Evolutionary conservation across 2,797 vertebrate genomes (phyloP).

Genomic region (Botia kubotai): DNA sequence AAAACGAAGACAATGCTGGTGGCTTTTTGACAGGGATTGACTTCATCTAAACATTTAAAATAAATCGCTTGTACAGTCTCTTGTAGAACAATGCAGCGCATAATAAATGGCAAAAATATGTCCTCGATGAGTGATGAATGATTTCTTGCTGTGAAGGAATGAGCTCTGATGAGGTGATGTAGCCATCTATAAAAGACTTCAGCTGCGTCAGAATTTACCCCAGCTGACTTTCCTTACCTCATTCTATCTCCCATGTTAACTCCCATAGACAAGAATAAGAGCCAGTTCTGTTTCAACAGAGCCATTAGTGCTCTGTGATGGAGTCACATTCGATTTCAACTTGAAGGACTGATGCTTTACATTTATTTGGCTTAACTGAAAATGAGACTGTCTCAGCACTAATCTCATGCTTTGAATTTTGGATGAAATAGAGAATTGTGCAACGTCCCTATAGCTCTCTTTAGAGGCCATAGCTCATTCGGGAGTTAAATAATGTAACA

Average conservation of each 20-base stretch:
- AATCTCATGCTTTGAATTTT: background rate
- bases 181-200: slow-evolving; percentile 43
- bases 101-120: slow-evolving; percentile 32
- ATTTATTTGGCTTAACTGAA: slow-evolving; percentile 13
- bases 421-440: background rate
- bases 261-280: slow-evolving; percentile 19
- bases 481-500: background rate
- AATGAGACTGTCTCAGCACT: background rate
- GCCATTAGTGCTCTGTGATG: slow-evolving; percentile 5
- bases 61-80: background rate
- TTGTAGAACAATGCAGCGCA: slow-evolving; percentile 6
- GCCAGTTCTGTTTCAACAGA: slow-evolving; percentile 25
- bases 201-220: slow-evolving; percentile 36
- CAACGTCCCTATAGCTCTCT: background rate
- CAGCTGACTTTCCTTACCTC: slow-evolving; percentile 44
- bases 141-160: slow-evolving; percentile 39
- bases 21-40: background rate
- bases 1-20: background rate
- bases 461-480: slow-evolving; percentile 7
- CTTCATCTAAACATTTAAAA: slow-evolving; percentile 13
- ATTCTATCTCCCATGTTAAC: slow-evolving; percentile 29
- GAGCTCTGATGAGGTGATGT: slow-evolving; percentile 34
- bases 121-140: slow-evolving; percentile 33
- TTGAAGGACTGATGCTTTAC: slow-evolving; percentile 20
- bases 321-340: slow-evolving; percentile 9